These are phyloP conservation scores for Phaedon cochleariae DNA, from an alignment of 2,888 invertebrate genomes.

Conservation along the genomic window DNA sequence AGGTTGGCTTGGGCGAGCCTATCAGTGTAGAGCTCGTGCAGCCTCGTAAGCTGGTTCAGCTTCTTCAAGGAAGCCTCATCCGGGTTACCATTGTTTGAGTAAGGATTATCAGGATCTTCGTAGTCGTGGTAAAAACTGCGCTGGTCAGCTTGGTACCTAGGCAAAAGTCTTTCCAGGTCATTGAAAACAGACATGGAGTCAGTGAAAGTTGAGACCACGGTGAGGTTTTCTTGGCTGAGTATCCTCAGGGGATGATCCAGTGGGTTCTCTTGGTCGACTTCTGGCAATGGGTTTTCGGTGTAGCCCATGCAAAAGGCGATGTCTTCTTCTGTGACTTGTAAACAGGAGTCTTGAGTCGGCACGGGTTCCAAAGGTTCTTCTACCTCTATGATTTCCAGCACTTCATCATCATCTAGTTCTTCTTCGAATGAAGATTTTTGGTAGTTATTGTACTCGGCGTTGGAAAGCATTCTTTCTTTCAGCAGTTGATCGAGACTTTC, in stretches of 20 bases:
- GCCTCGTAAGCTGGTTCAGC: conserved; percentile 82
- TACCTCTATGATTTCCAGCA: conserved; percentile 79
- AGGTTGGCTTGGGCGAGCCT: conserved; percentile 79
- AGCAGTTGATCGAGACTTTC: conserved; percentile 81
- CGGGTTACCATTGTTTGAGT: conserved; percentile 52
- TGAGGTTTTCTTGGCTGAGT: conserved; percentile 90
- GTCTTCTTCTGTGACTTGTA: conserved; percentile 93
- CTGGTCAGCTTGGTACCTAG: conserved; percentile 67
- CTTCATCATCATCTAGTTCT: conserved; percentile 69
- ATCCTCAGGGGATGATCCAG: conserved; percentile 88
- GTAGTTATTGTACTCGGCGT: conserved; percentile 57
- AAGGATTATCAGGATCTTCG: conserved; percentile 61
- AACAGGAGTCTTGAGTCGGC: conserved; percentile 85
- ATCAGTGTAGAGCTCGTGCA: conserved; percentile 84
- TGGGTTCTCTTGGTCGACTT: conserved; percentile 74
- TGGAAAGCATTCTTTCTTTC: conserved; percentile 72
- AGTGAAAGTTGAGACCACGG: conserved; percentile 89
- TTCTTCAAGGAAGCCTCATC: conserved; percentile 64
- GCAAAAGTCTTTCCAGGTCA: conserved; percentile 73
- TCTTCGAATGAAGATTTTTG: conserved; percentile 65
- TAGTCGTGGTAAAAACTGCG: conserved; percentile 68
- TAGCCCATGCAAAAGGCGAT: conserved; percentile 85
- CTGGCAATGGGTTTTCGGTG: conserved; percentile 74
- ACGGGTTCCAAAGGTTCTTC: conserved; percentile 84
- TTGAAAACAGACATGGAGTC: conserved; percentile 75